Evolutionary conservation across 2,113 vertebrate genomes (phyloP).

Genomic region (Seriola quinqueradiata): DNA sequence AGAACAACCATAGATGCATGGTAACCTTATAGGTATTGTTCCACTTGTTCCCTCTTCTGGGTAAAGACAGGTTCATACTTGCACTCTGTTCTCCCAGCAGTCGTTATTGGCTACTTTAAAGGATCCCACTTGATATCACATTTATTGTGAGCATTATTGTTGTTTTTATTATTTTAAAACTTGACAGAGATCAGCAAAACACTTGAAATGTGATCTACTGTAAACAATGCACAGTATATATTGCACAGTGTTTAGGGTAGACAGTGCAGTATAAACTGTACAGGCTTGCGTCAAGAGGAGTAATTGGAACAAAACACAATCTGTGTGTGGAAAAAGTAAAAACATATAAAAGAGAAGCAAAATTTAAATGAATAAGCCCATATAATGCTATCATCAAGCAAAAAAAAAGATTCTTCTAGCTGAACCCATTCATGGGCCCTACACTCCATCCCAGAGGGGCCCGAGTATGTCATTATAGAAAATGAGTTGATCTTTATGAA

Average conservation of each 20-base stretch:
- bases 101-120: constrained; percentile 13
- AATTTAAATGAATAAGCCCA: too few relatives aligned
- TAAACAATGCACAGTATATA: too few relatives aligned
- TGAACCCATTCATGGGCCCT: background rate
- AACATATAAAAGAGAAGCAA: too few relatives aligned
- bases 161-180: background rate
- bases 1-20: constrained; percentile 26
- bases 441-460: background rate
- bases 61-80: background rate
- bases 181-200: background rate
- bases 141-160: background rate
- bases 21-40: constrained; percentile 31
- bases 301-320: too few relatives aligned
- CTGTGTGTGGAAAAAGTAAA: too few relatives aligned
- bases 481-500: background rate
- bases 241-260: too few relatives aligned
- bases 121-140: constrained; percentile 18
- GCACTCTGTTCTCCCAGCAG: constrained; percentile 22
- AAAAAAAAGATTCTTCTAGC: too few relatives aligned
- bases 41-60: constrained; percentile 5
- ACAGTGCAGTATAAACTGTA: too few relatives aligned
- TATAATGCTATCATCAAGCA: too few relatives aligned
- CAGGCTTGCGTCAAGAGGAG: too few relatives aligned
- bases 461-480: background rate
- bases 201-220: background rate